phyloP scores from a whole-genome alignment of 1,140 invertebrate species.

The Asobara japonica region DNA sequence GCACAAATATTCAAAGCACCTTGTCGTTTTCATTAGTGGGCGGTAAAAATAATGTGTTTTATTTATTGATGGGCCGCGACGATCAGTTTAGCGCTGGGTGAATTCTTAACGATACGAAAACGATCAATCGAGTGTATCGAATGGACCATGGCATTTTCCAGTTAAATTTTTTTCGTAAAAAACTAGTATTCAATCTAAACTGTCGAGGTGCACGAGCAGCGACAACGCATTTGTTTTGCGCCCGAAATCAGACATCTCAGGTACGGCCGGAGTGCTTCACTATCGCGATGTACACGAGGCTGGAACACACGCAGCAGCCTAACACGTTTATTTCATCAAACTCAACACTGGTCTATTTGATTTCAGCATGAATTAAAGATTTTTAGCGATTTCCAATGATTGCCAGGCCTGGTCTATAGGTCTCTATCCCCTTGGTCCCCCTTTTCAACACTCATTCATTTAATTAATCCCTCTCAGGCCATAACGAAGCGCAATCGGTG shows the following conservation, averaged over 20 bases:
- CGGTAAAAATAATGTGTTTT: not conserved
- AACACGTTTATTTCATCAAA: conserved; percentile 16
- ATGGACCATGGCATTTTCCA: not conserved
- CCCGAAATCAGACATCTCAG: not conserved
- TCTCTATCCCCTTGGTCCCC: not conserved
- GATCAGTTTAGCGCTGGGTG: not conserved
- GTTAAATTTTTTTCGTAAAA: not conserved
- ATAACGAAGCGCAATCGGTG: not conserved
- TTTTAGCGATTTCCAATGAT: not conserved
- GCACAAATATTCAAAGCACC: not conserved
- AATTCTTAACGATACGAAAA: not conserved
- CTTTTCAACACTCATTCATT: conserved; percentile 5
- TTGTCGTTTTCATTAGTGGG: conserved; percentile 4
- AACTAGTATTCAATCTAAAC: conserved; percentile 9
- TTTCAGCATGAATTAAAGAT: not conserved
- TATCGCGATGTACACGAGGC: conserved; percentile 18
- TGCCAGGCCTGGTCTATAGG: too few species aligned
- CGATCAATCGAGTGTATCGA: not conserved
- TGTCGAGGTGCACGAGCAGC: conserved; percentile 12
- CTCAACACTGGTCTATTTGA: not conserved
- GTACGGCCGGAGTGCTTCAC: not conserved
- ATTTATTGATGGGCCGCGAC: not conserved
- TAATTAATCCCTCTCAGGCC: not conserved
- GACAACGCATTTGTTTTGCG: conserved; percentile 19
- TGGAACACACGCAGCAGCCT: conserved; percentile 2